Evolutionary conservation across 2,113 vertebrate genomes (phyloP), one percentile per base, ranked within the genome.

Genomic region (Elephantulus edwardii): DNA sequence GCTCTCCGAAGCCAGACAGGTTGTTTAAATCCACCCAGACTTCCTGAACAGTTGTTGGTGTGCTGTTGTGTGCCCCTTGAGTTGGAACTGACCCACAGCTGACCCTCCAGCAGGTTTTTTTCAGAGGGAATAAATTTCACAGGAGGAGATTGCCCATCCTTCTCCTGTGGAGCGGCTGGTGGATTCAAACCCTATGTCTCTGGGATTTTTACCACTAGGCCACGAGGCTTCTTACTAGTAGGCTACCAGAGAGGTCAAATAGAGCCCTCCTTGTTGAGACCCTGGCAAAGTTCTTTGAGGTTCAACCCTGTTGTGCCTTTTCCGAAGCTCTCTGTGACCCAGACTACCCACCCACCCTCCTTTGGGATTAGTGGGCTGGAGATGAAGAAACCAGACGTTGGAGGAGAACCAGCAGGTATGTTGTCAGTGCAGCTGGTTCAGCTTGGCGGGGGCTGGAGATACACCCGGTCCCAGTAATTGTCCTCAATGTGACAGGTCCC

Each of bases 21-120:
- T 6, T 22, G 8, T 22, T 8, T 3, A 1, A 44, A 3, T 3
- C 40, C 42, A 38, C 0, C 2, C 0, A 8, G 20, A 17, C 11
- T 74, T 22, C 6, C n/a, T 2, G 5, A 0, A 9, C 8, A 17
- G 42, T 4, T n/a, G n/a, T n/a, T n/a, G n/a, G n/a, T n/a, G n/a
- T n/a, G n/a, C n/a, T n/a, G n/a, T n/a, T n/a, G n/a, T n/a, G n/a
- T n/a, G n/a, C n/a, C n/a, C n/a, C n/a, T n/a, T n/a, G n/a, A n/a
- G n/a, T n/a, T n/a, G n/a, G n/a, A n/a, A n/a, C n/a, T n/a, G n/a
- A n/a, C n/a, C n/a, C n/a, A n/a, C n/a, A n/a, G n/a, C n/a, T n/a
- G n/a, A n/a, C n/a, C n/a, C n/a, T n/a, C n/a, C n/a, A n/a, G n/a
- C n/a, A n/a, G n/a, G n/a, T n/a, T n/a, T n/a, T n/a, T n/a, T n/a